These are phyloP conservation scores for Dreissena rostriformis DNA, from an alignment of 1,140 invertebrate species.

Conservation along the genomic window DNA sequence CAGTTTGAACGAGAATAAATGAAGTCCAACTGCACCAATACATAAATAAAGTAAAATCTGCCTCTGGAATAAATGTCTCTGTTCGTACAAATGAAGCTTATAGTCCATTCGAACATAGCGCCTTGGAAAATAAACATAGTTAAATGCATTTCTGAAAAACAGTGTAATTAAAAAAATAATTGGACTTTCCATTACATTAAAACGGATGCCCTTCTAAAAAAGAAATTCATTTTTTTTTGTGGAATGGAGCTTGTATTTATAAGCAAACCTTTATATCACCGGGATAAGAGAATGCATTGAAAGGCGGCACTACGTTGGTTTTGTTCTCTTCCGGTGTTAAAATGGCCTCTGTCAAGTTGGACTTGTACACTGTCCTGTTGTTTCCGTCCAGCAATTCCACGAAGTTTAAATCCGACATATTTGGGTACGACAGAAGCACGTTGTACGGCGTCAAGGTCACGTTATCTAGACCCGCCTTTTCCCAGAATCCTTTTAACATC, in stretches of 20 bases:
- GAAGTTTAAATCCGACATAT: slow-evolving; percentile 63
- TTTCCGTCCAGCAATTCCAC: slow-evolving; percentile 63
- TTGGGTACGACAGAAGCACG: slow-evolving; percentile 78
- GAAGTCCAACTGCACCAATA: too few species aligned
- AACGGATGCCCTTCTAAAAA: background rate
- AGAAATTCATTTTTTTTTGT: background rate
- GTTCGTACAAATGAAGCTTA: background rate
- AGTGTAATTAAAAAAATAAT: background rate
- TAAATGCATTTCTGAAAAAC: background rate
- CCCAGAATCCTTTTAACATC: slow-evolving; percentile 69
- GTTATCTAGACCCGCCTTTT: slow-evolving; percentile 67
- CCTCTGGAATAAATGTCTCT: too few species aligned
- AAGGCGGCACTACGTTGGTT: slow-evolving; percentile 74
- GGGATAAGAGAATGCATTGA: slow-evolving; percentile 75
- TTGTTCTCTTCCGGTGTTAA: slow-evolving; percentile 71
- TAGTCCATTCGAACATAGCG: background rate
- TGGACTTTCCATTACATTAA: background rate
- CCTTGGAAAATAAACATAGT: background rate
- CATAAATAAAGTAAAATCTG: too few species aligned
- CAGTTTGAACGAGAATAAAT: too few species aligned
- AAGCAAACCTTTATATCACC: slow-evolving; percentile 45
- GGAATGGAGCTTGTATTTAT: background rate
- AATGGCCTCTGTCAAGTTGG: slow-evolving; percentile 66
- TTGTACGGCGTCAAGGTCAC: slow-evolving; percentile 73
- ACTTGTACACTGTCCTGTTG: slow-evolving; percentile 59